Evolutionary conservation across 2,113 vertebrate species (phyloP).

Genomic region (Natator depressus): DNA sequence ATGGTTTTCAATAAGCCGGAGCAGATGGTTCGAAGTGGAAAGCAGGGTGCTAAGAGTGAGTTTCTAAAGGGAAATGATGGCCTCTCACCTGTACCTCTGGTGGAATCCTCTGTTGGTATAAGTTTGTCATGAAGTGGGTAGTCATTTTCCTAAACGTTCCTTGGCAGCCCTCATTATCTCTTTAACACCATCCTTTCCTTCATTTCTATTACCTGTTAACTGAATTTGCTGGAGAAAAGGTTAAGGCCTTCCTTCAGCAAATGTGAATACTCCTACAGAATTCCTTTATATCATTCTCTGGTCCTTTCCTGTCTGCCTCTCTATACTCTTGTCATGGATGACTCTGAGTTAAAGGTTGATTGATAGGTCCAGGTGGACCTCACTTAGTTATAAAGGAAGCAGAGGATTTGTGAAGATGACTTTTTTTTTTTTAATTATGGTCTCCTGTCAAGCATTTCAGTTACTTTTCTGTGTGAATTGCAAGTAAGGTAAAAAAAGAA

Average conservation of each 20-base stretch:
- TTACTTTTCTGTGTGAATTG: conserved; percentile 4
- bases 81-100: neutral
- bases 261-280: conserved; percentile 30
- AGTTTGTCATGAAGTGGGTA: neutral
- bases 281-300: conserved; percentile 8
- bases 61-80: neutral
- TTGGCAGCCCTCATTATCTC: fast-evolving
- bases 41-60: neutral
- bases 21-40: neutral
- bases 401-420: neutral
- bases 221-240: too few relatives aligned
- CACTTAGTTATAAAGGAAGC: neutral
- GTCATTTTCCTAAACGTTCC: neutral
- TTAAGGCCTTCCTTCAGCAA: conserved; percentile 10
- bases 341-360: conserved; percentile 65
- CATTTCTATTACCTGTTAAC: neutral
- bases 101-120: neutral
- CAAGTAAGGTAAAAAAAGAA: neutral
- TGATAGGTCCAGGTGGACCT: conserved; percentile 2
- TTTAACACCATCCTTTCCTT: neutral
- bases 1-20: neutral
- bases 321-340: neutral
- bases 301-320: neutral
- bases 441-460: conserved; percentile 29
- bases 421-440: too few relatives aligned